These are phyloP conservation scores for Poecilia picta DNA, from an alignment of 2,797 vertebrate species.

Conservation along the genomic window DNA sequence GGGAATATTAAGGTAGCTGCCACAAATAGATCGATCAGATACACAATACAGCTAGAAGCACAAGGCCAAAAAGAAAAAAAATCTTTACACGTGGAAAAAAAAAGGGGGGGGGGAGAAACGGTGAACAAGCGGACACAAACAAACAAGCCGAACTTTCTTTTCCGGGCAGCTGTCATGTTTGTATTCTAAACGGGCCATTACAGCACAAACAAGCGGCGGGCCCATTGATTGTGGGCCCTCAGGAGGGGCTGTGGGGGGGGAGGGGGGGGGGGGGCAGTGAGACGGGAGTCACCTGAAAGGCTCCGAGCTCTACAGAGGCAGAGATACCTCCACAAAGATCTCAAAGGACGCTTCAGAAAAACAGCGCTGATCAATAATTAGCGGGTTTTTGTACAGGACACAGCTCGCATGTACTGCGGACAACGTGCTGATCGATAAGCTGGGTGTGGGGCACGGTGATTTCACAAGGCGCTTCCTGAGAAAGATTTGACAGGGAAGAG, in stretches of 20 bases:
- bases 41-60: slow-evolving; percentile 59
- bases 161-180: slow-evolving; percentile 63
- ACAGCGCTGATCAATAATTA: slow-evolving; percentile 69
- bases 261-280: too few relatives aligned
- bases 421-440: slow-evolving; percentile 38
- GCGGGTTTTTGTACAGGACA: slow-evolving; percentile 48
- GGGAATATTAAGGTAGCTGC: slow-evolving; percentile 69
- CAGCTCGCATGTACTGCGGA: slow-evolving; percentile 28
- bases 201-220: slow-evolving; percentile 64
- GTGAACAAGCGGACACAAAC: slow-evolving; percentile 54
- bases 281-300: slow-evolving; percentile 64
- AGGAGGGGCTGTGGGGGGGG: background rate
- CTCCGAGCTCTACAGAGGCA: slow-evolving; percentile 32
- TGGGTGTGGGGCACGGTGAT: slow-evolving; percentile 2
- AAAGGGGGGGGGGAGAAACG: slow-evolving; percentile 40
- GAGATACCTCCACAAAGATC: slow-evolving; percentile 46
- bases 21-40: slow-evolving; percentile 79
- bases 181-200: slow-evolving; percentile 75
- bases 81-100: slow-evolving; percentile 56
- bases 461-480: slow-evolving; percentile 11
- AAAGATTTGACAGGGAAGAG: slow-evolving; percentile 22
- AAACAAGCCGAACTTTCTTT: slow-evolving; percentile 63
- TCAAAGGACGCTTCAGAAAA: slow-evolving; percentile 36
- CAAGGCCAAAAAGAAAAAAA: slow-evolving; percentile 23
- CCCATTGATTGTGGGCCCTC: slow-evolving; percentile 66